Conservation (phyloP, 2,113 vertebrate genomes). For the Nibea albiflora region DNA sequence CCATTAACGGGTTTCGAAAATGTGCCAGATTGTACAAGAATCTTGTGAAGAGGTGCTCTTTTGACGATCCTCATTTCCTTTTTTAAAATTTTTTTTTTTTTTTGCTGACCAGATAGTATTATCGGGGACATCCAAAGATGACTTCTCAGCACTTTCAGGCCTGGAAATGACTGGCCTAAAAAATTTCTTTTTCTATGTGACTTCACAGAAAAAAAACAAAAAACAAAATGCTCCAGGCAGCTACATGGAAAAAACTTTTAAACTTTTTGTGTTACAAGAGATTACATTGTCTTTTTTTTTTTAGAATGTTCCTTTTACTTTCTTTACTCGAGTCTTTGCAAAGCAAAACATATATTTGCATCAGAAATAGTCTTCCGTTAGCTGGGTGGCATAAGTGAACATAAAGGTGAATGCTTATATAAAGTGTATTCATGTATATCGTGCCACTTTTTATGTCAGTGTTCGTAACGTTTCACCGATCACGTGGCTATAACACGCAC, state of each 20-base stretch:
- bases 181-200: conserved; percentile 72
- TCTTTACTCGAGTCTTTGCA: conserved; percentile 58
- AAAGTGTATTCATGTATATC: conserved; percentile 57
- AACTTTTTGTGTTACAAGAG: conserved; percentile 72
- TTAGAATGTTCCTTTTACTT: conserved; percentile 65
- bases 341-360: conserved; percentile 45
- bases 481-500: conserved; percentile 26
- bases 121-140: conserved; percentile 84
- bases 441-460: conserved; percentile 59
- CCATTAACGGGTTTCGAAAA: conserved; percentile 51
- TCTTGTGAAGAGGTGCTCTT: conserved; percentile 62
- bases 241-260: conserved; percentile 75
- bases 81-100: neutral
- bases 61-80: conserved; percentile 58
- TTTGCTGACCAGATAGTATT: conserved; percentile 71
- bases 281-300: conserved; percentile 73
- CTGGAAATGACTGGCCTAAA: conserved; percentile 76
- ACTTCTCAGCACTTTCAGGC: conserved; percentile 87
- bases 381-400: conserved; percentile 46
- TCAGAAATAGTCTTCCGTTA: conserved; percentile 71
- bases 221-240: conserved; percentile 80
- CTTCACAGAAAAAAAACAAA: conserved; percentile 70
- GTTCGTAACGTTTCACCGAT: conserved; percentile 50
- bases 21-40: conserved; percentile 70
- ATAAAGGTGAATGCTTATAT: conserved; percentile 61